Evolutionary conservation across 2,113 vertebrate genomes (phyloP), one percentile per base, ranked within the genome.

Genomic region (Hypocryptadius cinnamomeus): DNA sequence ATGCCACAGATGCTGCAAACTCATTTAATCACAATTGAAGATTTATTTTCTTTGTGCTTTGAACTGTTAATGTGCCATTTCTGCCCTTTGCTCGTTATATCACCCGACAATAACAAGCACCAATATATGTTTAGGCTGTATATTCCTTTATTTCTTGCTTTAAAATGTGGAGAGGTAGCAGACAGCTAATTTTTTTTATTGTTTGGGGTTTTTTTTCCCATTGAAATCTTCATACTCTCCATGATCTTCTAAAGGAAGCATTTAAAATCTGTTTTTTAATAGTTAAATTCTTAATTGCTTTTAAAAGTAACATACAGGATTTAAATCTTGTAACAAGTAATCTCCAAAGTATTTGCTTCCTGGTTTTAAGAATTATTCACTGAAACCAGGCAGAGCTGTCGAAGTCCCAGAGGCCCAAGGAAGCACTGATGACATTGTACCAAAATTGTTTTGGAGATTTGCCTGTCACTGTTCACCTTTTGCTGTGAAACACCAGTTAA

Each of bases 1-100:
- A 84, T 18, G 20, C 76, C 92, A 90, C 91, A 95, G 92, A 96
- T 94, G 92, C 80, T 96, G 77, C 35, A 84, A 59, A 87, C 22
- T 84, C 79, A 93, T 96, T 93, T 84, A 79, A 81, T 92, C 90
- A 61, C 68, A 89, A 81, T 1, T 69, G 73, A 94, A 92, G 73
- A 53, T 92, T 56, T 35, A 33, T 95, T 92, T 92, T 60, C 70
- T 68, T 87, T 92, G 61, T 94, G 73, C 57, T 95, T 93, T 95
- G 90, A 81, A 47, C 79, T 77, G 85, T 45, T 94, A 70, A 86
- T 78, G 73, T 96, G 69, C 44, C 86, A 40, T 89, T 86, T 71
- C 53, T 53, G 39, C 79, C 69, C 61, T 76, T 82, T 57, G 13
- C 53, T 81, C 28, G 1, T 91, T 60, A 31, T 23, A 31, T 74